Conservation (phyloP, 2,113 vertebrate species). For the Esox niger region DNA sequence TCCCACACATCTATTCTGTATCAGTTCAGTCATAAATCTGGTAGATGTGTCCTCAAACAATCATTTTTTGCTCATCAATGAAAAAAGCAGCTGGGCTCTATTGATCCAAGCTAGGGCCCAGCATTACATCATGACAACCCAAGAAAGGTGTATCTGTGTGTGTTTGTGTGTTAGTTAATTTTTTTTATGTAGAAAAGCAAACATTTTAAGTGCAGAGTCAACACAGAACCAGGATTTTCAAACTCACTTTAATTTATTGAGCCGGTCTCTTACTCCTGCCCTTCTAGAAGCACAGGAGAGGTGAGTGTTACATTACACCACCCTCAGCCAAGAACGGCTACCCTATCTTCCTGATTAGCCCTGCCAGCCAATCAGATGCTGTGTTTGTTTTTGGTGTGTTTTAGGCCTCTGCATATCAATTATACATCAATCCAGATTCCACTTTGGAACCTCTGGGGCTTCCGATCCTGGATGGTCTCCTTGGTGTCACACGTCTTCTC, state of each 20-base stretch:
- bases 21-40: constrained; percentile 18
- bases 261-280: background rate
- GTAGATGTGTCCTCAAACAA: constrained; percentile 34
- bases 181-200: background rate
- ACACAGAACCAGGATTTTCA: too few species aligned
- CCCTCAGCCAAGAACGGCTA: constrained; percentile 4
- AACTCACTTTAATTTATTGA: background rate
- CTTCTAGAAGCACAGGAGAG: background rate
- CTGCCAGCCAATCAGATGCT: constrained; percentile 1
- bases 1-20: background rate
- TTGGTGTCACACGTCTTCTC: background rate
- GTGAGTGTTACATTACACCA: constrained; percentile 1
- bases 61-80: constrained; percentile 51
- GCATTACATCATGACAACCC: background rate
- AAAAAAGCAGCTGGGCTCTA: constrained; percentile 27
- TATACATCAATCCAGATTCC: background rate
- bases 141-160: background rate
- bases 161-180: background rate
- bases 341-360: background rate
- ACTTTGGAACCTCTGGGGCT: background rate
- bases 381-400: background rate
- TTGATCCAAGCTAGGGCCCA: constrained; percentile 1
- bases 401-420: background rate
- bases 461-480: background rate
- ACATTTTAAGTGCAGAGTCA: too few species aligned